Conservation (phyloP, 2,797 vertebrate genomes). For the Falco columbarius region DNA sequence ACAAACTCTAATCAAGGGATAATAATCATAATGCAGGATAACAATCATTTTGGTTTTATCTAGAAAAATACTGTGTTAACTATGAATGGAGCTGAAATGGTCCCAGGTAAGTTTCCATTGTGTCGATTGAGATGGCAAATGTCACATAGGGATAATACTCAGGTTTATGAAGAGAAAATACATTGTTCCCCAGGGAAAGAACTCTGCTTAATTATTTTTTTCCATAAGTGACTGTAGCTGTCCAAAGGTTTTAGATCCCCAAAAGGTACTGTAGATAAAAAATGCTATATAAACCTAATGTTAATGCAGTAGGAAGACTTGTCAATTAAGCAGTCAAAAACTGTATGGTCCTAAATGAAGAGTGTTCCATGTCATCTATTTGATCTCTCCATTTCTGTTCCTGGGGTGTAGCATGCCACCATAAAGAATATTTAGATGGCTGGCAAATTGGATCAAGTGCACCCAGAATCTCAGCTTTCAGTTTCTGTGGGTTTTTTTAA, state of each 20-base stretch:
- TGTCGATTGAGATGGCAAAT: neutral
- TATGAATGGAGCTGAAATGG: neutral
- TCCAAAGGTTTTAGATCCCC: neutral
- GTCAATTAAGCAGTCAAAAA: neutral
- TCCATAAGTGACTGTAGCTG: neutral
- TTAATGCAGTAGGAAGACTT: neutral
- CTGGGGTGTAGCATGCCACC: neutral
- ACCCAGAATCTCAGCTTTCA: neutral
- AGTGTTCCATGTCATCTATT: neutral
- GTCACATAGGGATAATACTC: neutral
- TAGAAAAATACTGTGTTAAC: neutral
- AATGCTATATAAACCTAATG: neutral
- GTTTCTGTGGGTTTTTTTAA: neutral
- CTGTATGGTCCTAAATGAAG: neutral
- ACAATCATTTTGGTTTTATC: neutral
- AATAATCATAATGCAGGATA: neutral
- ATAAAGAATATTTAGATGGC: neutral
- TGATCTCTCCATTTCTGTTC: neutral
- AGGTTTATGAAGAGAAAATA: neutral
- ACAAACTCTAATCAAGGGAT: neutral
- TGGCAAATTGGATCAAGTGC: neutral
- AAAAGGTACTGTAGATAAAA: neutral
- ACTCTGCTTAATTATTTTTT: neutral
- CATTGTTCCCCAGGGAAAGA: neutral
- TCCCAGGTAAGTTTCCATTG: neutral